Evolutionary conservation across 2,113 vertebrate species (phyloP), one percentile per base, ranked within the genome.

Genomic region (Prunella fulvescens): DNA sequence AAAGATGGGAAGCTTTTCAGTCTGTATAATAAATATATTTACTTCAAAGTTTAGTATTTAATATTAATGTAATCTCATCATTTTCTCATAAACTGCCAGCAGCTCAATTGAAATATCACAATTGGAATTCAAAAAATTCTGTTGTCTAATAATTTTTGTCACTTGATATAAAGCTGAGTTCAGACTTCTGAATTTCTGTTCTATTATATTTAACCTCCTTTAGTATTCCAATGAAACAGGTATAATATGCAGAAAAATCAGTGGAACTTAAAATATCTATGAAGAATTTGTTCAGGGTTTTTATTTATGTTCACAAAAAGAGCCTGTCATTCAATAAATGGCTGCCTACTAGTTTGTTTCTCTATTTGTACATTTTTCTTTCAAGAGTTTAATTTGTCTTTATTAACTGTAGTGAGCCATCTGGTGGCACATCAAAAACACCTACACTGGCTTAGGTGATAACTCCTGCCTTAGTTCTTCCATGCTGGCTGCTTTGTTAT

Each of bases 341-440:
- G 47, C 33, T 88, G 33, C 37, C 40, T 60, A 47, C 40, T 40
- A 31, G 19, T 81, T 39, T 28, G 3, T 84, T 70, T 83, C 50
- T 80, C 10, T 69, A 3, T 81, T 61, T 44, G 19, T 71, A 35
- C 14, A 2, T 35, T 56, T 88, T 88, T 72, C 37, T 69, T 91
- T 48, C 35, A 50, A 2, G 39, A 42, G 10, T 47, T 77, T 29
- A n/a, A 18, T 85, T 86, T 78, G 15, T 88, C n/a, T 40, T 45
- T 3, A 4, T 85, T 81, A 84, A 72, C 79, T 72, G 14, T 24
- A 86, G 80, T 88, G 70, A 93, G 72, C 88, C 73, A 92, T 89
- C 90, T 95, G 91, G 82, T 96, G 91, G 88, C 54, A 47, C 64
- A 84, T 72, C 56, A 62, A 39, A 96, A 90, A 16, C 58, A 71